A percentile compares a stretch with the other conserved stretches of the same genome.
Conservation (phyloP, 2,797 vertebrate genomes). For the Arnoldichthys spilopterus region DNA sequence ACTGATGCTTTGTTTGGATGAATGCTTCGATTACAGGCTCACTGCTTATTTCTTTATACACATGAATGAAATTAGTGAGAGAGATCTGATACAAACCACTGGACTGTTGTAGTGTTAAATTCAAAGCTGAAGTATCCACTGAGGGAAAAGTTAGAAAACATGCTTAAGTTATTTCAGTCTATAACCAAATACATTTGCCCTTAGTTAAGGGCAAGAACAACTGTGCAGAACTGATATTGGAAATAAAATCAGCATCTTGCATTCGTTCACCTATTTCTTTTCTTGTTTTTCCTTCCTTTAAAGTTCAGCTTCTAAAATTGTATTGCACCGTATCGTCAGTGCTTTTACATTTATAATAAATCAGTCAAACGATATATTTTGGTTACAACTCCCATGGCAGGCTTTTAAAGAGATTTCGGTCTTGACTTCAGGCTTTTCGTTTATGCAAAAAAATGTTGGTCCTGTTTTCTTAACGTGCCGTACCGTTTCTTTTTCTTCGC, state of each 20-base stretch:
- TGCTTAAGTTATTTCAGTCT: constrained; percentile 66
- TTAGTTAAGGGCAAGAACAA: constrained; percentile 20
- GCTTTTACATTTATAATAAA: constrained; percentile 74
- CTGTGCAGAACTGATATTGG: constrained; percentile 9
- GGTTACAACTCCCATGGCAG: constrained; percentile 55
- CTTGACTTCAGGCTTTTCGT: constrained; percentile 45
- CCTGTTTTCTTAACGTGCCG: constrained; percentile 41
- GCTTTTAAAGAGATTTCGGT: constrained; percentile 5
- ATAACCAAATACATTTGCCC: constrained; percentile 1
- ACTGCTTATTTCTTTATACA: constrained; percentile 34
- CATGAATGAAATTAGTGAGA: constrained; percentile 40
- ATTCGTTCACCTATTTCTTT: constrained; percentile 27
- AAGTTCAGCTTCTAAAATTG: constrained; percentile 23
- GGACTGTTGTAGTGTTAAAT: constrained; percentile 77
- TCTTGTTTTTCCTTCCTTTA: constrained; percentile 2
- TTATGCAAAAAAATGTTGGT: constrained; percentile 37
- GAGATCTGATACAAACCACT: constrained; percentile 54
- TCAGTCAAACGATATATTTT: constrained; percentile 69
- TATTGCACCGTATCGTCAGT: constrained; percentile 69
- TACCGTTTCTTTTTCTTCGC: constrained; percentile 42
- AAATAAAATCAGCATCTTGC: constrained; percentile 38
- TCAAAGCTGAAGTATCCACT: constrained; percentile 57
- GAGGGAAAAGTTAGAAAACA: constrained; percentile 64
- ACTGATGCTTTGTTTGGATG: constrained; percentile 23
- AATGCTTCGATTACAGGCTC: constrained; percentile 35